A percentile compares a stretch with the other conserved stretches of the same genome.
These are phyloP conservation scores for Poliocrania exsul DNA, from an alignment of 2,797 vertebrate genomes.

Conservation along the genomic window DNA sequence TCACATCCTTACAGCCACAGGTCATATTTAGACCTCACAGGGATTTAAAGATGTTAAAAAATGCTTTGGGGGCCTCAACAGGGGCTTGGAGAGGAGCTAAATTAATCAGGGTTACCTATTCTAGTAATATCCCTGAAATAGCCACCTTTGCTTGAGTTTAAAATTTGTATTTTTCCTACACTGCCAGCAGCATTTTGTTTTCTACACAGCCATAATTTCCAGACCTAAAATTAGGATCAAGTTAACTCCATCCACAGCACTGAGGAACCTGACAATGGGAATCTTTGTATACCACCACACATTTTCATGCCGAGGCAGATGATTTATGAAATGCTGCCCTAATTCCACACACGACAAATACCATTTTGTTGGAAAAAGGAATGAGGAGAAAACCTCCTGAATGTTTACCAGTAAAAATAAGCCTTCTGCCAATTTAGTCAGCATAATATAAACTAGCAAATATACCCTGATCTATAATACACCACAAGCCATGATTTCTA, in stretches of 20 bases:
- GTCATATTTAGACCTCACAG: not conserved
- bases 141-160: not conserved
- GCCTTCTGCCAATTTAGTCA: conserved; percentile 71
- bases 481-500: conserved; percentile 76
- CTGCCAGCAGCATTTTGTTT: conserved; percentile 42
- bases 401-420: conserved; percentile 78
- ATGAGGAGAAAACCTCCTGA: conserved; percentile 58
- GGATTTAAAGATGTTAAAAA: not conserved
- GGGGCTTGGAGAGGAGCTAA: not conserved
- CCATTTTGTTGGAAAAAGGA: conserved; percentile 62
- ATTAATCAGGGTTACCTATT: not conserved
- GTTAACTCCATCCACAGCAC: conserved; percentile 36
- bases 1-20: not conserved
- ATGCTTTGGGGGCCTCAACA: not conserved
- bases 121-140: conserved; percentile 9
- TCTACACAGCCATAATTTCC: conserved; percentile 32
- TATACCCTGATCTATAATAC: conserved; percentile 68
- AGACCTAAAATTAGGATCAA: conserved; percentile 47
- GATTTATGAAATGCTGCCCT: conserved; percentile 47
- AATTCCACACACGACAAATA: conserved; percentile 62
- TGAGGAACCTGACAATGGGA: conserved; percentile 59
- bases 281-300: conserved; percentile 52
- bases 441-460: conserved; percentile 74
- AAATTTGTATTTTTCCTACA: conserved; percentile 56
- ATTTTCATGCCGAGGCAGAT: conserved; percentile 33